Evolutionary conservation across 1,140 invertebrate species (phyloP).

Genomic region (Pseudomyrmex cubaensis): DNA sequence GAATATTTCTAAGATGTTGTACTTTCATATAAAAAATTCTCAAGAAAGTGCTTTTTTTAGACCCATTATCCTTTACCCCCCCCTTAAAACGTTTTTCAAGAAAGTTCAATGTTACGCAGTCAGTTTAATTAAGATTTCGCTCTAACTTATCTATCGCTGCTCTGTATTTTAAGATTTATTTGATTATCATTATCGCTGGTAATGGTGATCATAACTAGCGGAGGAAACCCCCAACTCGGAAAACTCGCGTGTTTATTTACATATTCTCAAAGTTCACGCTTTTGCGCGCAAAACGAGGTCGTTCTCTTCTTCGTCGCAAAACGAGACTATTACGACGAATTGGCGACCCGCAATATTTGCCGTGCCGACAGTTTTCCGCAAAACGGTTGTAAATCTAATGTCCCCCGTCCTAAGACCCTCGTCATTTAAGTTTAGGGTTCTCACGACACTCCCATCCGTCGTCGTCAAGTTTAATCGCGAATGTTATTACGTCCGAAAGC

Average conservation of each 20-base stretch:
- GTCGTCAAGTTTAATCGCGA: conserved; percentile 29
- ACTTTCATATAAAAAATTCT: too few relatives aligned
- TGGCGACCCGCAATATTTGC: conserved; percentile 1
- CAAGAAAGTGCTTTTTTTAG: too few relatives aligned
- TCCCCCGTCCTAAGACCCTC: neutral
- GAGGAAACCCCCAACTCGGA: too few relatives aligned
- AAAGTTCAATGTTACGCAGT: neutral
- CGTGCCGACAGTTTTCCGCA: neutral
- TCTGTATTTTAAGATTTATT: neutral
- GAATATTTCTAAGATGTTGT: too few relatives aligned
- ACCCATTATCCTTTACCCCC: too few relatives aligned
- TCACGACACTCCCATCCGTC: conserved; percentile 29
- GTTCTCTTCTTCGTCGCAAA: neutral
- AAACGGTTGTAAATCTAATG: conserved; percentile 31
- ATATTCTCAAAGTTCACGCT: conserved; percentile 7
- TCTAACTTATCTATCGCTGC: too few relatives aligned
- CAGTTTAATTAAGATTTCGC: neutral
- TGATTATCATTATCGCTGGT: neutral
- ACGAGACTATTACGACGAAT: neutral
- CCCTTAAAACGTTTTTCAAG: neutral
- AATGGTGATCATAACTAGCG: neutral
- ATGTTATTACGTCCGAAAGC: conserved; percentile 4
- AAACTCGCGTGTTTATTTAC: neutral
- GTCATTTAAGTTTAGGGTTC: neutral
- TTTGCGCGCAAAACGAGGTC: neutral